phyloP scores from a whole-genome alignment of 2,113 vertebrate genomes.

The human (Homo sapiens) region GRCh38 chr14:95899501-95900000 shows the following conservation, averaged over 20 bases:
- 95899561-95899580: background rate
- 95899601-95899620: background rate
- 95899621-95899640: background rate
- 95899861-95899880: background rate
- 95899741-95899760: background rate
- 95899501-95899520: background rate
- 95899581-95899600: background rate
- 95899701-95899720: background rate
- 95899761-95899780: background rate
- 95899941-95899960: background rate
- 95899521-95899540: background rate
- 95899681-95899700: too few species aligned
- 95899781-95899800: background rate
- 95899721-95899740: background rate
- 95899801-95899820: too few species aligned
- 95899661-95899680: background rate
- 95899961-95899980: background rate
- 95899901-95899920: accelerated
- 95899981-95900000: background rate
- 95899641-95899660: background rate
- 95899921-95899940: background rate
- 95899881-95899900: background rate
- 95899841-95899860: too few species aligned
- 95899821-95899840: background rate
- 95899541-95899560: background rate